These are phyloP conservation scores for Nothobranchius furzeri DNA, from an alignment of 2,113 vertebrate species.

Conservation along the genomic window DNA sequence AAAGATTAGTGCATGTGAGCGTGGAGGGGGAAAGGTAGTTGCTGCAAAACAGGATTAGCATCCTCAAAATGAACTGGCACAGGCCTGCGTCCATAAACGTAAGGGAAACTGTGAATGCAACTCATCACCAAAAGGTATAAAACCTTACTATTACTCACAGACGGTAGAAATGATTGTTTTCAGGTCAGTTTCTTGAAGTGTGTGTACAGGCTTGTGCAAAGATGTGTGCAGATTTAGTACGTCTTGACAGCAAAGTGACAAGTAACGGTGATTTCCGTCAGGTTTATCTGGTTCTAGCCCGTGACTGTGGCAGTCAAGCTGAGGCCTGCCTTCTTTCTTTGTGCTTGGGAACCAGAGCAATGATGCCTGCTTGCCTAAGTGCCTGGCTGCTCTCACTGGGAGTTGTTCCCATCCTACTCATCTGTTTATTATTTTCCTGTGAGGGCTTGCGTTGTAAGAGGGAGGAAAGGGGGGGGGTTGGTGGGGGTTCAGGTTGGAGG, in stretches of 20 bases:
- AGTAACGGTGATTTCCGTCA: slow-evolving; percentile 75
- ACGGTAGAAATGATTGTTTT: slow-evolving; percentile 30
- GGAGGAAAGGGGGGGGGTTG: slow-evolving; percentile 17
- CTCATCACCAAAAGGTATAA: slow-evolving; percentile 29
- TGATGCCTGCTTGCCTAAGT: slow-evolving; percentile 61
- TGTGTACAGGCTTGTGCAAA: slow-evolving; percentile 61
- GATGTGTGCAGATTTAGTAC: slow-evolving; percentile 34
- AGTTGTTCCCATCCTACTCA: slow-evolving; percentile 78
- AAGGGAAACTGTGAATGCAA: slow-evolving; percentile 48
- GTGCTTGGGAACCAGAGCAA: slow-evolving; percentile 77
- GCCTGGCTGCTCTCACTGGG: slow-evolving; percentile 62
- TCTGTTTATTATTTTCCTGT: slow-evolving; percentile 84
- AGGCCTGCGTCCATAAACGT: slow-evolving; percentile 34
- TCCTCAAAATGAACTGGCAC: slow-evolving; percentile 49
- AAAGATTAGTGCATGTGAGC: slow-evolving; percentile 35
- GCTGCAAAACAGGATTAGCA: slow-evolving; percentile 43
- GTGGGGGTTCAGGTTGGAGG: slow-evolving; percentile 54
- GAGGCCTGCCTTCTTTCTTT: slow-evolving; percentile 68
- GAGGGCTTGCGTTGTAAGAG: slow-evolving; percentile 73
- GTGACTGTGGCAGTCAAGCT: slow-evolving; percentile 67
- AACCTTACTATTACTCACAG: not conserved
- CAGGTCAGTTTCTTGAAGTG: slow-evolving; percentile 14
- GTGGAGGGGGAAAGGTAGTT: not conserved
- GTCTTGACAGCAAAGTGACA: slow-evolving; percentile 65
- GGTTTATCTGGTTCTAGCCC: slow-evolving; percentile 76